Conservation (phyloP, 2,113 vertebrate genomes). For the Marmota flaviventris region DNA sequence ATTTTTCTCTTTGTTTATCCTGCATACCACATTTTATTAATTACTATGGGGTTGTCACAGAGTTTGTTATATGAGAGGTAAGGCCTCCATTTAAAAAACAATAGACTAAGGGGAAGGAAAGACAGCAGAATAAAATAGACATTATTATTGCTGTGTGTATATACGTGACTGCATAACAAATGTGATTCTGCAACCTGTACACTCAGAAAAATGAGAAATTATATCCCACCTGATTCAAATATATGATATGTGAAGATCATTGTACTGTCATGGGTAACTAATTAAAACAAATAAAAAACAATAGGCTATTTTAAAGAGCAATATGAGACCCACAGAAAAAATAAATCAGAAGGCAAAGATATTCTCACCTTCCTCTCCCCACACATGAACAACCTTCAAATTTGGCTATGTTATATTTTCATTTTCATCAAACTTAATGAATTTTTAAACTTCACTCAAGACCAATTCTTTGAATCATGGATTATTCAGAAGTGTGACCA, state of each 20-base stretch:
- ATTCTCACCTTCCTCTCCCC: background rate
- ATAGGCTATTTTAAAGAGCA: background rate
- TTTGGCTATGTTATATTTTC: background rate
- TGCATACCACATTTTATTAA: background rate
- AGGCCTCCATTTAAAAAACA: background rate
- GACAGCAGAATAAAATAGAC: no score
- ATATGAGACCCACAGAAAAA: no score
- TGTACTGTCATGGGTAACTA: no score
- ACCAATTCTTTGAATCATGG: background rate
- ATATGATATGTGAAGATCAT: no score
- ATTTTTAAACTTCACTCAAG: background rate
- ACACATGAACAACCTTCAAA: background rate
- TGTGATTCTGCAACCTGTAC: no score
- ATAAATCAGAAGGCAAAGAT: background rate
- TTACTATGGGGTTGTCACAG: background rate
- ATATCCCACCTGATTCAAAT: no score
- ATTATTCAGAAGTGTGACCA: background rate
- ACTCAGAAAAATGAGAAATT: no score
- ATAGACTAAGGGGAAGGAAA: no score
- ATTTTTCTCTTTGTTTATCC: slow-evolving; percentile 22
- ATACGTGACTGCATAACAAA: no score
- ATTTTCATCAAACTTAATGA: background rate
- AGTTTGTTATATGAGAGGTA: background rate
- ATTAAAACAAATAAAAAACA: no score
- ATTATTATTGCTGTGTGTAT: no score